A percentile compares a stretch with the other conserved stretches of the same genome.
phyloP scores from a whole-genome alignment of 2,113 vertebrate genomes.

The Corythornis madagascariensis region DNA sequence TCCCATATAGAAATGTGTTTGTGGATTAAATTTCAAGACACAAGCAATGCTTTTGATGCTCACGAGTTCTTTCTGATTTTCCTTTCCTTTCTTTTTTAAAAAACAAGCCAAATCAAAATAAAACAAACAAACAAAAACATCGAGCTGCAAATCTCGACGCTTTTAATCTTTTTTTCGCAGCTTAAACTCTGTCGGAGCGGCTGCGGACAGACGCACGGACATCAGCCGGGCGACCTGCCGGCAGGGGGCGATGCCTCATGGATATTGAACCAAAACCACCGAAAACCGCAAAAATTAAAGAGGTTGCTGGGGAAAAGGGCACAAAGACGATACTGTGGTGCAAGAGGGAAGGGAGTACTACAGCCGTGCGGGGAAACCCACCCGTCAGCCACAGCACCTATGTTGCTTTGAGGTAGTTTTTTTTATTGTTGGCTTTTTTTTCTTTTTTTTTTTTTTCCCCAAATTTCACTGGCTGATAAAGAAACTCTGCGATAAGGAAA shows the following conservation, averaged over 20 bases:
- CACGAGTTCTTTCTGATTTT: not conserved
- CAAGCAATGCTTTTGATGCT: not conserved
- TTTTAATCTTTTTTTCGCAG: no score
- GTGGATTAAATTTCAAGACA: not conserved
- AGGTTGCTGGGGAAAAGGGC: accelerated
- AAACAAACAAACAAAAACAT: not conserved
- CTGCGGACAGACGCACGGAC: not conserved
- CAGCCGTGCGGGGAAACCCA: not conserved
- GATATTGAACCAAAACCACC: not conserved
- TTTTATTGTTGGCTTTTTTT: not conserved
- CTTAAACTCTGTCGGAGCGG: not conserved
- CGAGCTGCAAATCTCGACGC: not conserved
- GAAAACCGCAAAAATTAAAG: not conserved
- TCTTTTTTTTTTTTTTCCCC: not conserved
- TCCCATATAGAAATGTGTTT: not conserved
- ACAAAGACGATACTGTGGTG: not conserved
- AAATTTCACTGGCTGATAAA: accelerated
- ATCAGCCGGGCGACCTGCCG: not conserved
- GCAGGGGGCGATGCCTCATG: constrained; percentile 58
- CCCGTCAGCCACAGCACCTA: not conserved
- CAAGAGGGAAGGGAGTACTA: not conserved
- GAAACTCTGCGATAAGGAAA: not conserved
- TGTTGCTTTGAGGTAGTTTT: accelerated
- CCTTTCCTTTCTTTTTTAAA: not conserved
- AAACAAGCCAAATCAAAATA: not conserved